Evolutionary conservation across 2,888 invertebrate species (phyloP).

Genomic region (Eilema griseolum): DNA sequence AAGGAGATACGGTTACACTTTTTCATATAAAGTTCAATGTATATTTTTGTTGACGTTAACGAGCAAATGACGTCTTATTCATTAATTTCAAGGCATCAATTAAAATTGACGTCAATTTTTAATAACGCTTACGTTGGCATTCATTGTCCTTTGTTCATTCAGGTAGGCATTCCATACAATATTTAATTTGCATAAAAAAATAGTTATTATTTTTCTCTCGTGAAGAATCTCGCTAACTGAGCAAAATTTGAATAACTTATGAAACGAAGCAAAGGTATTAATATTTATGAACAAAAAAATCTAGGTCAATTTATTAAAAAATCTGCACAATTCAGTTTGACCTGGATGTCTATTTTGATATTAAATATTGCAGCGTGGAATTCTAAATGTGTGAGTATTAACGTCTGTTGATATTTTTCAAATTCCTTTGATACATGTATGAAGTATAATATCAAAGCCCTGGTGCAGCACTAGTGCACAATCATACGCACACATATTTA

Average conservation of each 20-base stretch:
- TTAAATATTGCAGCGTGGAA: conserved; percentile 37
- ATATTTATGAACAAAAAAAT: conserved; percentile 60
- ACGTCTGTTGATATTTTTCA: conserved; percentile 19
- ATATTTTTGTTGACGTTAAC: too few relatives aligned
- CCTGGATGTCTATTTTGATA: conserved; percentile 55
- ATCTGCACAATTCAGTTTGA: conserved; percentile 48
- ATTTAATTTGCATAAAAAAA: conserved; percentile 24
- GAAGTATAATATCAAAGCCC: background rate
- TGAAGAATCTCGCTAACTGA: conserved; percentile 46
- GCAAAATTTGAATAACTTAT: conserved; percentile 45
- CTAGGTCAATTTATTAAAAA: conserved; percentile 63
- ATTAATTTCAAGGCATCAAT: background rate
- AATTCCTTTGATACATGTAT: background rate
- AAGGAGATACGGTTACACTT: too few relatives aligned
- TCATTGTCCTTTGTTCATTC: conserved; percentile 4
- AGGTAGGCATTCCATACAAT: conserved; percentile 11
- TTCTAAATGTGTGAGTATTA: conserved; percentile 41
- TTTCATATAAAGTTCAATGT: too few relatives aligned
- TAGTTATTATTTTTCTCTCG: conserved; percentile 42
- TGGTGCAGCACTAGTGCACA: background rate
- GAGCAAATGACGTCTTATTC: too few relatives aligned
- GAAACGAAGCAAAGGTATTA: conserved; percentile 50
- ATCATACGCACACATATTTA: background rate
- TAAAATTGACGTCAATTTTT: background rate
- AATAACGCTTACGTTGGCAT: background rate